Conservation (phyloP, 1,140 invertebrate species). For the Drosophila pruinosa region DNA sequence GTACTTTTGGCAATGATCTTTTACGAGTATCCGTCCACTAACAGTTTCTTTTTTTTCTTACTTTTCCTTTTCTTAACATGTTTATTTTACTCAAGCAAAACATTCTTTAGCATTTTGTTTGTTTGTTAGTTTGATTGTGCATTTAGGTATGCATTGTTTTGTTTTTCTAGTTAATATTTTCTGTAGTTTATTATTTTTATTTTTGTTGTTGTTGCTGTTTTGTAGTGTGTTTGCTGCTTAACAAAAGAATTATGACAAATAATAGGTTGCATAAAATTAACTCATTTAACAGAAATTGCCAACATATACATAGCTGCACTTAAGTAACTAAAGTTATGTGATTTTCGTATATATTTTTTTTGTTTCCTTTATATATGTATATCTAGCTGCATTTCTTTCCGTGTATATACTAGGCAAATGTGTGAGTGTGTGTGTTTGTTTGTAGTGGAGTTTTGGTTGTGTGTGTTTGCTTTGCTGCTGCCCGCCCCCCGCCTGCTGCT, state of each 20-base stretch:
- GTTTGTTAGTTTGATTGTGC: slow-evolving; percentile 39
- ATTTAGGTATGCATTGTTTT: slow-evolving; percentile 12
- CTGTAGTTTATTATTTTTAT: no score
- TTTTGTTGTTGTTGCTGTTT: slow-evolving; percentile 47
- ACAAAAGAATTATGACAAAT: slow-evolving; percentile 32
- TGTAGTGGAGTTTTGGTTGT: slow-evolving; percentile 40
- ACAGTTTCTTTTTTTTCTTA: slow-evolving; percentile 33
- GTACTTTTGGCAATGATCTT: slow-evolving; percentile 81
- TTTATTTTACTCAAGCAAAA: slow-evolving; percentile 55
- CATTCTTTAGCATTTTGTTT: slow-evolving; percentile 53
- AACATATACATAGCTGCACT: slow-evolving; percentile 45
- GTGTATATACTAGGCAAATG: slow-evolving; percentile 39
- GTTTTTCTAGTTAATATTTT: no score
- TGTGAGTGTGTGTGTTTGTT: slow-evolving; percentile 27
- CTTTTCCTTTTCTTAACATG: slow-evolving; percentile 42
- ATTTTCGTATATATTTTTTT: slow-evolving; percentile 16
- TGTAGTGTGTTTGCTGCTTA: slow-evolving; percentile 46
- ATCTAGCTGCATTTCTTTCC: slow-evolving; percentile 57
- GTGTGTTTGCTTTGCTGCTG: slow-evolving; percentile 18
- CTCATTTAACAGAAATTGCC: slow-evolving; percentile 67
- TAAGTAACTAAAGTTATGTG: slow-evolving; percentile 64
- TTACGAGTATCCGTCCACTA: slow-evolving; percentile 50
- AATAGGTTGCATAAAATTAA: slow-evolving; percentile 23
- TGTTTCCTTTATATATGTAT: slow-evolving; percentile 14
- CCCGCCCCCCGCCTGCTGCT: not conserved